Conservation (phyloP, 2,113 vertebrate genomes). For the Rhinoptilus africanus region DNA sequence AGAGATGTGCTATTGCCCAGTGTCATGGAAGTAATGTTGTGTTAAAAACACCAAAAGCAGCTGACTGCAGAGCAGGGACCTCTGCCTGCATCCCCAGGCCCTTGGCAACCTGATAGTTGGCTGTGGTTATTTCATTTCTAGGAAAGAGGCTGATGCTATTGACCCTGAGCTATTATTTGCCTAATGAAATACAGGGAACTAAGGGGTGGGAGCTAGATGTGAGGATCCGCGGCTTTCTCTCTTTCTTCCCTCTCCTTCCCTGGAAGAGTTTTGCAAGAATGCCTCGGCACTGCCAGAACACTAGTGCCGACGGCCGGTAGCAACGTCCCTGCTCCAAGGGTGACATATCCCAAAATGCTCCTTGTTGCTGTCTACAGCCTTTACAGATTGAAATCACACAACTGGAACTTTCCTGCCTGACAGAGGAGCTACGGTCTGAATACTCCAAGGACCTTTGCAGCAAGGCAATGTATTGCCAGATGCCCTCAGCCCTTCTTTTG, state of each 20-base stretch:
- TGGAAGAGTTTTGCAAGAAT: not conserved
- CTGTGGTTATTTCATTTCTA: slow-evolving; percentile 27
- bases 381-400: not conserved
- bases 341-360: not conserved
- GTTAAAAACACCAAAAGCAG: not conserved
- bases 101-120: not conserved
- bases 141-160: slow-evolving; percentile 43
- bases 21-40: not conserved
- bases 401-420: not conserved
- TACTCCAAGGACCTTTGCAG: not conserved
- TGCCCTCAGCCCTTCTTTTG: not conserved
- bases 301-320: not conserved
- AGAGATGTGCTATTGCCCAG: not conserved
- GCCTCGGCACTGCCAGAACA: not conserved
- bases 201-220: not conserved
- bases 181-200: slow-evolving; percentile 32
- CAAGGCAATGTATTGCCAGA: not conserved
- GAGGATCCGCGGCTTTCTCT: not conserved
- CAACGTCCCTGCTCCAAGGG: not conserved
- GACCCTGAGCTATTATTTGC: slow-evolving; percentile 36
- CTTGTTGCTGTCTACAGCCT: not conserved
- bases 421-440: accelerated
- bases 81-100: not conserved
- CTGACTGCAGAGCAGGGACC: not conserved
- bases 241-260: not conserved